Evolutionary conservation across 2,797 vertebrate species (phyloP), one percentile per base, ranked within the genome.

Genomic region (Hoplostethus mediterraneus): DNA sequence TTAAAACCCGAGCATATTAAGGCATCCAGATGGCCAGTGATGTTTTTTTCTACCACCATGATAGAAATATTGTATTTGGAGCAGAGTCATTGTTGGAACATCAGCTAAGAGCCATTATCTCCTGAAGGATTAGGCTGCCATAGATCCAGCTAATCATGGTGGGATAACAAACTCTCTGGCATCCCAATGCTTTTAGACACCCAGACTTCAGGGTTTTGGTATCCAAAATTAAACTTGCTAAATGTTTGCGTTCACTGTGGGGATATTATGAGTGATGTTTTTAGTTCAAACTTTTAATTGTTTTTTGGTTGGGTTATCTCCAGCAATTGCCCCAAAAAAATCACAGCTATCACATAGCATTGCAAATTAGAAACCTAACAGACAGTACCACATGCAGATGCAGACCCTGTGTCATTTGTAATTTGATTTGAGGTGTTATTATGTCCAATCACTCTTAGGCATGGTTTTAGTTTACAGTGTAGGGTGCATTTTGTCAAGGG

Each of bases 71-170:
- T 85, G 82, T 86, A 75, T 91, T 90, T 90, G 87, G 85, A 92
- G 85, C 78, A 51, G 42, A 56, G 81, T 91, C 75, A 81, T 80
- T 90, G 86, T 87, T 92, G 86, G 90, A 89, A 88, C 89, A 88
- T 85, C 89, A 85, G 90, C 87, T 90, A 83, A 88, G 85, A 87
- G 81, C 80, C 76, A 85, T 91, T 92, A 91, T 93, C 88, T 87
- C 80, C 73, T 88, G 75, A 88, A 87, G 87, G 92, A 93, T 93
- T 92, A 92, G 79, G 69, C 81, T 73, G 81, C 85, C 77, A 82
- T 82, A 80, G 90, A 91, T 89, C 83, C 79, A 88, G 86, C 85
- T 90, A 91, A 93, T 92, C 86, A 76, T 67, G 70, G 78, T 68
- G 73, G 82, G 83, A 91, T 91, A 90, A 91, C 88, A 76, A 84